Conservation (phyloP, 2,113 vertebrate genomes). For the Phaetusa simplex region DNA sequence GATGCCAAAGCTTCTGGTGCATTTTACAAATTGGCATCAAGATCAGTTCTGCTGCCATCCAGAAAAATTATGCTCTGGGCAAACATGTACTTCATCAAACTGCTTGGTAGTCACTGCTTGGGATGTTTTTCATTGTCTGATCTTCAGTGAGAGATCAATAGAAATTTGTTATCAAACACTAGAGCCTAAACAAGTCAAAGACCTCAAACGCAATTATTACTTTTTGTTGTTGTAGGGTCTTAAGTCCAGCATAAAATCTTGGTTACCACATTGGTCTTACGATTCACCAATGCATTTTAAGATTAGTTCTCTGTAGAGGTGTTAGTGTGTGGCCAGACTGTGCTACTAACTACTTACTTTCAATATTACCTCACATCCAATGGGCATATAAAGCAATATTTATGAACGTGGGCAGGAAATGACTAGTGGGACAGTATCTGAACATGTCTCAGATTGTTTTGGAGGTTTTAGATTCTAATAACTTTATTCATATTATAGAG, state of each 20-base stretch:
- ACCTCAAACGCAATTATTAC: background rate
- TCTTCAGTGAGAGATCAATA: background rate
- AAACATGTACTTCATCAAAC: background rate
- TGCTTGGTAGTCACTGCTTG: background rate
- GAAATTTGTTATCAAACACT: background rate
- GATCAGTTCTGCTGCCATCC: background rate
- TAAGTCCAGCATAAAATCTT: background rate
- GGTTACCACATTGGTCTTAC: background rate
- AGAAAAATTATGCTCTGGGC: background rate
- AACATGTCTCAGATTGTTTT: background rate
- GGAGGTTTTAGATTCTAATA: background rate
- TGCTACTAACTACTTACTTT: background rate
- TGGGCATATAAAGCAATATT: background rate
- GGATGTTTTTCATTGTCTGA: background rate
- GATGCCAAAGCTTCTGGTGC: background rate
- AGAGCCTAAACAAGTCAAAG: background rate
- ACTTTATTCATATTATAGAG: background rate
- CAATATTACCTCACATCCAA: background rate
- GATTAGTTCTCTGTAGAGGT: background rate
- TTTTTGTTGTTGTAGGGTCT: background rate
- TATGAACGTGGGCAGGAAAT: background rate
- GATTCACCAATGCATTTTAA: background rate
- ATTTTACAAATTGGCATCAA: background rate
- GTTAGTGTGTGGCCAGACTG: background rate
- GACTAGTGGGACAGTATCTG: background rate